Evolutionary conservation across 2,888 invertebrate genomes (phyloP), one percentile per base, ranked within the genome.

Genomic region (Phlogophora meticulosa): DNA sequence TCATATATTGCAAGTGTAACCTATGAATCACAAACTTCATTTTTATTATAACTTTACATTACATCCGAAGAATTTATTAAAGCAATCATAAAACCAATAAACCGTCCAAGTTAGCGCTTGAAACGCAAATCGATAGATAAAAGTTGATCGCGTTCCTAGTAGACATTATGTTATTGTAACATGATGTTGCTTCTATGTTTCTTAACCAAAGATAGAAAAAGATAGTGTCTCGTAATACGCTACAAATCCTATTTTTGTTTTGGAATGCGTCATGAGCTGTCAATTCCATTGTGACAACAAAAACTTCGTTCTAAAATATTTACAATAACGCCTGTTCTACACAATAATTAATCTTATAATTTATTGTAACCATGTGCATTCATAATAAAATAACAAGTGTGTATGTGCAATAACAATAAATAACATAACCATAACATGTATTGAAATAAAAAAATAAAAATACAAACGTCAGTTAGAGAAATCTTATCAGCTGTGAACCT

Each of bases 111-210:
- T 60, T 24, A 79, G 46, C 65, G 62, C 57, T 55, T 66, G 53
- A 71, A 76, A 82, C 72, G 80, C 63, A 79, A 80, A 82, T 76
- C 82, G 72, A 82, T 80, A 77, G 73, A 61, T 55, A 34, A 15
- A 73, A 65, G 57, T 65, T 65, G 57, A 17, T 17, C 13, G 55
- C 51, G 74, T 60, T 61, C 32, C 60, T 34, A 38, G 17, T 43
- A 4, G 0, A 7, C 45, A 10, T 3, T 10, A 20, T 1, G 4
- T 9, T 38, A 22, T 22, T 28, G 28, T 13, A 34, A 10, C 68
- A 57, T 49, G 20, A 17, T 10, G n/a, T 46, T 2, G 4, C 28
- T 32, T 43, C 48, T 45, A 22, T 53, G 28, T 15, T 57, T 36
- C 11, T n/a, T 46, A 17, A 11, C 0, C 10, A 13, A 0, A 0